Evolutionary conservation across 2,113 vertebrate genomes (phyloP).

Genomic region (Myxocyprinus asiaticus): DNA sequence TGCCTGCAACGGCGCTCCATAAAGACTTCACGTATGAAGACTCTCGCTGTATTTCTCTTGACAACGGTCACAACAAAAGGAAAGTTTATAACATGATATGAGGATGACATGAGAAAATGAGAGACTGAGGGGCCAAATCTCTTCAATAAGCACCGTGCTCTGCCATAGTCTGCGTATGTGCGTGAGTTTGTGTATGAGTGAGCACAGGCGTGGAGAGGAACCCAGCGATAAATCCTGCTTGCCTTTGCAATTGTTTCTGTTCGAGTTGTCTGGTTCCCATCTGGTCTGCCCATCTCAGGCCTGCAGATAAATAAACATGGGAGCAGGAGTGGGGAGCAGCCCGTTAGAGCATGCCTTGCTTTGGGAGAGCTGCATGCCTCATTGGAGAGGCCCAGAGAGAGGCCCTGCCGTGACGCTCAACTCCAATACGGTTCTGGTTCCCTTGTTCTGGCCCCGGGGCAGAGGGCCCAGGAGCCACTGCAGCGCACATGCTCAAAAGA

Average conservation of each 20-base stretch:
- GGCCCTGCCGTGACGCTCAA: constrained; percentile 58
- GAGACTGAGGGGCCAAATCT: constrained; percentile 14
- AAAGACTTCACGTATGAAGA: constrained; percentile 48
- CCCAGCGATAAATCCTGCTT: constrained; percentile 57
- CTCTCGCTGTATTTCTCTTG: constrained; percentile 43
- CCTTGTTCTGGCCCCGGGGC: constrained; percentile 1
- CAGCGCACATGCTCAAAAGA: constrained; percentile 57
- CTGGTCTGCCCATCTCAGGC: constrained; percentile 79
- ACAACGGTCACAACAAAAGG: constrained; percentile 55
- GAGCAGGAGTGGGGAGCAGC: constrained; percentile 60
- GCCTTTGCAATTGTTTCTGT: constrained; percentile 59
- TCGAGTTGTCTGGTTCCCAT: constrained; percentile 79
- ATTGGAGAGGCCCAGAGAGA: constrained; percentile 72
- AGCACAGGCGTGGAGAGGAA: constrained; percentile 39
- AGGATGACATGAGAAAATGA: constrained; percentile 25
- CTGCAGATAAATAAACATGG: constrained; percentile 79
- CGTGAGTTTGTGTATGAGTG: constrained; percentile 26
- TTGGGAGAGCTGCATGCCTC: constrained; percentile 75
- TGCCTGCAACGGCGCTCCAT: constrained; percentile 22
- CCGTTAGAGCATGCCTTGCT: constrained; percentile 69
- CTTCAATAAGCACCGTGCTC: constrained; percentile 45
- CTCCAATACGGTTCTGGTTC: constrained; percentile 37
- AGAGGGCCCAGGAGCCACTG: constrained; percentile 10
- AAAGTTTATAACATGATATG: constrained; percentile 32
- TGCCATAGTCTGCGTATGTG: constrained; percentile 29